Conservation (phyloP, 2,797 vertebrate species). For the Falco cherrug region DNA sequence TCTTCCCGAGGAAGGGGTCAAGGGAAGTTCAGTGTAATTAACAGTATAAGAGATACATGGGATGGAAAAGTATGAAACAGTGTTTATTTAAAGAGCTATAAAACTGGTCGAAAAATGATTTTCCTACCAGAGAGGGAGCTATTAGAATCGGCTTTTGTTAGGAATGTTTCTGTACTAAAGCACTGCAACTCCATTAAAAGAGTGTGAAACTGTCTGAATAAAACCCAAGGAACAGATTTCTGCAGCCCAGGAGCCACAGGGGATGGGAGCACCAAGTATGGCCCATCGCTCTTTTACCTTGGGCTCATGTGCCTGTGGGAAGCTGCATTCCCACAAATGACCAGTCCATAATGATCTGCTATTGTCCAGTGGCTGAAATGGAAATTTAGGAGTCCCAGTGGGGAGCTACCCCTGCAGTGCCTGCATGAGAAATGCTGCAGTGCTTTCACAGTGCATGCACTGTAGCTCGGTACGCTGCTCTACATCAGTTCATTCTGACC, state of each 20-base stretch:
- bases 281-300: not conserved
- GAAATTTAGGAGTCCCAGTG: not conserved
- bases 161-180: slow-evolving; percentile 15
- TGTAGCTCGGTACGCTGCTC: not conserved
- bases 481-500: not conserved
- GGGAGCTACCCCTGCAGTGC: not conserved
- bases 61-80: not conserved
- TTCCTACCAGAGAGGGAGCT: not conserved
- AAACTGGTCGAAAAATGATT: not conserved
- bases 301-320: fast-evolving
- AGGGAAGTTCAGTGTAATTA: slow-evolving; percentile 1
- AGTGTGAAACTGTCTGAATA: slow-evolving; percentile 10
- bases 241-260: not conserved
- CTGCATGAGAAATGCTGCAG: not conserved
- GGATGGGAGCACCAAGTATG: not conserved
- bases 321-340: not conserved
- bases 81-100: slow-evolving; percentile 30
- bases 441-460: not conserved
- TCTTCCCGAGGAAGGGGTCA: not conserved
- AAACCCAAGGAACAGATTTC: slow-evolving; percentile 7
- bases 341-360: fast-evolving
- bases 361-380: not conserved
- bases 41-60: not conserved
- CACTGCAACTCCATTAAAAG: not conserved
- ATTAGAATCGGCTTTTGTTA: not conserved